Percentiles rank a stretch among this genome's conserved stretches.
phyloP scores from a whole-genome alignment of 2,888 invertebrate species.

The Trichopria drosophilae region DNA sequence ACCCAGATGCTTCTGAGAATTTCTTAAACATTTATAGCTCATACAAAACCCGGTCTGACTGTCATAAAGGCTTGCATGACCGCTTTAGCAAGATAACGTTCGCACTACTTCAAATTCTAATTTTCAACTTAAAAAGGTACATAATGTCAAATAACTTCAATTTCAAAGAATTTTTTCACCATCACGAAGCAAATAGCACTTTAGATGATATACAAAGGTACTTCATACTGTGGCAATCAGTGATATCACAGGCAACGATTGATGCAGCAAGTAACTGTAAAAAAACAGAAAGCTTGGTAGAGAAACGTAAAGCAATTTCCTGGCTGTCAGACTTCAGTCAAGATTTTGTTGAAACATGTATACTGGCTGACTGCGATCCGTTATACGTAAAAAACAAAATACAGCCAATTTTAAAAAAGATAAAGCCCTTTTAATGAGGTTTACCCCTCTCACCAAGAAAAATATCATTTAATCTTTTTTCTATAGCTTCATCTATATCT shows the following conservation, averaged over 20 bases:
- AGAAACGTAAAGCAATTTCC: constrained; percentile 15
- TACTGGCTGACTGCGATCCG: constrained; percentile 16
- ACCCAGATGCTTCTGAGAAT: too few species aligned
- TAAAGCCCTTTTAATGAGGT: constrained; percentile 23
- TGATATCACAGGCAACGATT: constrained; percentile 12
- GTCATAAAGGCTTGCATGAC: too few species aligned
- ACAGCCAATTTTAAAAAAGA: constrained; percentile 17
- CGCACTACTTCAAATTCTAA: too few species aligned
- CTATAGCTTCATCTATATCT: constrained; percentile 23
- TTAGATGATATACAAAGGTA: constrained; percentile 14
- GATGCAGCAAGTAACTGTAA: constrained; percentile 16
- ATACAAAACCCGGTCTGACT: too few species aligned
- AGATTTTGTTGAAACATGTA: constrained; percentile 16
- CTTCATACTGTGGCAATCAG: constrained; percentile 12
- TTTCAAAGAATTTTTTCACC: constrained; percentile 14
- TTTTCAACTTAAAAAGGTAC: constrained; percentile 10
- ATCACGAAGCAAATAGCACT: constrained; percentile 11
- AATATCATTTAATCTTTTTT: constrained; percentile 19
- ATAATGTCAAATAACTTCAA: constrained; percentile 12
- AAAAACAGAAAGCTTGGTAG: constrained; percentile 19
- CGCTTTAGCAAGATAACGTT: too few species aligned
- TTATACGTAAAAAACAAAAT: constrained; percentile 18
- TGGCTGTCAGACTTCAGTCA: constrained; percentile 18
- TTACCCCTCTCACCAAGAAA: constrained; percentile 21
- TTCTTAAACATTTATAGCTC: too few species aligned